Percentiles rank a stretch among this genome's conserved stretches.
Conservation (phyloP, 2,113 vertebrate genomes). For the Rattus norvegicus region GRCr8 NC_086019.1:170414001-170414500, state of each 20-base stretch:
- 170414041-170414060: background rate
- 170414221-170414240: background rate
- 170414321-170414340: no score
- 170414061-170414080: background rate
- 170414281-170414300: no score
- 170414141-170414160: background rate
- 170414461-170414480: no score
- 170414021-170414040: no score
- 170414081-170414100: background rate
- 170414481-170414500: no score
- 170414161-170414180: background rate
- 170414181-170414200: background rate
- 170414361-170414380: no score
- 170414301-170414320: no score
- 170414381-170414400: no score
- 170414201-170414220: background rate
- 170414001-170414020: background rate
- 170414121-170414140: background rate
- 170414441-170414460: no score
- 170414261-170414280: constrained; percentile 6
- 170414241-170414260: background rate
- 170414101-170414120: background rate
- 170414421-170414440: no score
- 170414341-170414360: no score
- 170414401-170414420: no score